These are phyloP conservation scores for Bombus pascuorum DNA, from an alignment of 1,140 invertebrate genomes.

Conservation along the genomic window DNA sequence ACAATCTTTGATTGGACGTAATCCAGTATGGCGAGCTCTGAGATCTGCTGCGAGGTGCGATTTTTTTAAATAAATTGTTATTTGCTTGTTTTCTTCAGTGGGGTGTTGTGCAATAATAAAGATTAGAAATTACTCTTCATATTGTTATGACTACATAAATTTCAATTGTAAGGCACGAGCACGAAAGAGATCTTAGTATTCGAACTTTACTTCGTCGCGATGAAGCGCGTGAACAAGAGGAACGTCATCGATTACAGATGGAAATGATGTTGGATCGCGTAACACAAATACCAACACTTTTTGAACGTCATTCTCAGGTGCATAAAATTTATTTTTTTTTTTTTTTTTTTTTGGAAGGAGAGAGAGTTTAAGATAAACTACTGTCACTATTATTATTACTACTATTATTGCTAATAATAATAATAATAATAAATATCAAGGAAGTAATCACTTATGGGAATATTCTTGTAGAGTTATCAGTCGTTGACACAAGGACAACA, in stretches of 20 bases:
- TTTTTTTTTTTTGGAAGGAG: no score
- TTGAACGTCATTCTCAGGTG: conserved; percentile 88
- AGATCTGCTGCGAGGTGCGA: conserved; percentile 82
- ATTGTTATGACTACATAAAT: not conserved
- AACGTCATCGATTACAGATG: conserved; percentile 87
- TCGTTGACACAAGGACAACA: conserved; percentile 52
- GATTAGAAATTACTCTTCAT: not conserved
- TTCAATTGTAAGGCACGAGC: conserved; percentile 81
- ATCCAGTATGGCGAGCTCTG: conserved; percentile 87
- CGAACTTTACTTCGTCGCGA: conserved; percentile 85
- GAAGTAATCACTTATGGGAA: not conserved
- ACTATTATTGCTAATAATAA: not conserved
- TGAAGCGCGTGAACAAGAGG: conserved; percentile 86
- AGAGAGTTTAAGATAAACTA: not conserved
- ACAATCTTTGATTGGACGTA: conserved; percentile 84
- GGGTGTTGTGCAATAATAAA: not conserved
- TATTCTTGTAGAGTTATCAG: conserved; percentile 72
- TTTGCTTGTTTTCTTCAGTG: not conserved
- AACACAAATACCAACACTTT: conserved; percentile 86
- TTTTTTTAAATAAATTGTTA: conserved; percentile 15
- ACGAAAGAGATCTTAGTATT: conserved; percentile 85
- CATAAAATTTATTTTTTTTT: not conserved
- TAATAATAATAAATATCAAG: not conserved
- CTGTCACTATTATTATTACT: no score
- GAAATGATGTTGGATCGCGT: conserved; percentile 88